These are phyloP conservation scores for Melanotaenia duboulayi DNA, from an alignment of 2,113 vertebrate genomes.

Conservation along the genomic window DNA sequence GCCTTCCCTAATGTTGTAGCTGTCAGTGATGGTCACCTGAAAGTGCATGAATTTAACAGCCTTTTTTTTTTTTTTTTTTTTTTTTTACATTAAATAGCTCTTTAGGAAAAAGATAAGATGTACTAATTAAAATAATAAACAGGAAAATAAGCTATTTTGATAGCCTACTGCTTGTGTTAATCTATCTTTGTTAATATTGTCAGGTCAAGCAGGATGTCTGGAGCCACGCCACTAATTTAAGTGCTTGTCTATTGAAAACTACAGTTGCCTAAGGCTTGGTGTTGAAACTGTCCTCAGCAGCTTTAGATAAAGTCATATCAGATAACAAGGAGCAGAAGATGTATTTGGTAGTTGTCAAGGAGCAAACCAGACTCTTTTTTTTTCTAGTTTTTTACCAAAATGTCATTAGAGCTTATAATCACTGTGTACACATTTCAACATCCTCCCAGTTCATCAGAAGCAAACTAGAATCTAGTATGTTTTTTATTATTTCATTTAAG, in stretches of 20 bases:
- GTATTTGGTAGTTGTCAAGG: conserved; percentile 58
- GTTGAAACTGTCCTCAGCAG: conserved; percentile 63
- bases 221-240: conserved; percentile 23
- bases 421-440: conserved; percentile 17
- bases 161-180: not conserved
- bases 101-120: not conserved
- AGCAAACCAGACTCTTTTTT: conserved; percentile 67
- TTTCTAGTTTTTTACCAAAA: conserved; percentile 53
- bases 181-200: conserved; percentile 15
- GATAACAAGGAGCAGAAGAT: conserved; percentile 62
- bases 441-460: not conserved
- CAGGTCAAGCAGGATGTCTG: conserved; percentile 20
- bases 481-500: not conserved
- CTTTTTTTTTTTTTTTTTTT: not conserved
- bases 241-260: conserved; percentile 30
- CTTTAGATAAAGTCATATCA: conserved; percentile 58
- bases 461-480: not conserved
- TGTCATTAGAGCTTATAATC: conserved; percentile 48
- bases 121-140: too few species aligned
- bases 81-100: not conserved
- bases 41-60: not conserved
- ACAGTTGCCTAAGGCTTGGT: conserved; percentile 55
- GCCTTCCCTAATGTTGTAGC: not conserved
- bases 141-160: too few species aligned
- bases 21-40: not conserved